A percentile compares a stretch with the other conserved stretches of the same genome.
Conservation (phyloP, 2,113 vertebrate species). For the Podocnemis expansa region DNA sequence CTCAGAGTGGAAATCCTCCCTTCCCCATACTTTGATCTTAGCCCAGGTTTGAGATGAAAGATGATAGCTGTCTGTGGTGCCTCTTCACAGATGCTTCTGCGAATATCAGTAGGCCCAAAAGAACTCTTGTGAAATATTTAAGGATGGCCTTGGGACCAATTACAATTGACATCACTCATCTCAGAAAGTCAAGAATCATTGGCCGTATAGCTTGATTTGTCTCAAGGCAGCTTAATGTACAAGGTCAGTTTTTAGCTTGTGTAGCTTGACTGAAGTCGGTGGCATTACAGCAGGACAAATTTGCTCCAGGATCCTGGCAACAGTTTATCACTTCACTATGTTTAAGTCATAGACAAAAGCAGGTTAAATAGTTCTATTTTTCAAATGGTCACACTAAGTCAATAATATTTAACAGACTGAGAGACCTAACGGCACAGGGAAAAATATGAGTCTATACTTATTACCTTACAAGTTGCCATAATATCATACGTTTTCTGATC, state of each 20-base stretch:
- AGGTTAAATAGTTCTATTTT: constrained; percentile 9
- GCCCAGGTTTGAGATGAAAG: neutral
- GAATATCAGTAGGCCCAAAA: neutral
- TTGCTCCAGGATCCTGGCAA: neutral
- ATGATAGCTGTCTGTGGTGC: neutral
- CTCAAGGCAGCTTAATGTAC: neutral
- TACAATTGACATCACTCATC: neutral
- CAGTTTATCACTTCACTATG: neutral
- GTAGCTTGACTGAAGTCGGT: constrained; percentile 33
- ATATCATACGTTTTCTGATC: neutral
- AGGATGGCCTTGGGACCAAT: constrained; percentile 24
- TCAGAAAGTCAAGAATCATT: neutral
- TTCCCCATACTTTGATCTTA: neutral
- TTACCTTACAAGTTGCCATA: neutral
- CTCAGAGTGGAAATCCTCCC: neutral
- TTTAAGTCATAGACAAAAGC: neutral
- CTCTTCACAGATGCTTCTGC: neutral
- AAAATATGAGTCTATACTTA: neutral
- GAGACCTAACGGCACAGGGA: neutral
- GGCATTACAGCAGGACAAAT: constrained; percentile 27
- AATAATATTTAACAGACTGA: neutral
- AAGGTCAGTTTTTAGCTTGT: neutral
- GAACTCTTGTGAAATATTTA: neutral
- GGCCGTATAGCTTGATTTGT: constrained; percentile 1
- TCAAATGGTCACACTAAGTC: constrained; percentile 8